Evolutionary conservation across 2,113 vertebrate genomes (phyloP).

Genomic region (Cyanoramphus novaezelandiae): DNA sequence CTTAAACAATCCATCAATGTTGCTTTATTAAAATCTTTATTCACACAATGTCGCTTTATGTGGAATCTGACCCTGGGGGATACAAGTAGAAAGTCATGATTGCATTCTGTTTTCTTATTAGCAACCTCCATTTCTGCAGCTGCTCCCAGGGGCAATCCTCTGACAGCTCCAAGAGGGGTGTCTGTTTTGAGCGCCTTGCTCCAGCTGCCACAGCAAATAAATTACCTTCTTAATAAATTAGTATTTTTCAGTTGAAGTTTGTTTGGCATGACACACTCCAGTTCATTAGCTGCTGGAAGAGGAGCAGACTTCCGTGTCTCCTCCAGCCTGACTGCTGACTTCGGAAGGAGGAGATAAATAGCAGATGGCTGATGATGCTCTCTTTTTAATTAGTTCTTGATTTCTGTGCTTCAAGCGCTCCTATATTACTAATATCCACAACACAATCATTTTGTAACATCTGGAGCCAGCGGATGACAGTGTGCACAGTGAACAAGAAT

Average conservation of each 20-base stretch:
- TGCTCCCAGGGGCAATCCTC: conserved; percentile 51
- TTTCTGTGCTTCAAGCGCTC: neutral
- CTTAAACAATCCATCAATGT: conserved; percentile 22
- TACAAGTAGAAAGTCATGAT: conserved; percentile 56
- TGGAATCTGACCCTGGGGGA: conserved; percentile 58
- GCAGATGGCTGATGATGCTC: conserved; percentile 29
- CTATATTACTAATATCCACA: neutral
- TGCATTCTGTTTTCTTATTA: conserved; percentile 36
- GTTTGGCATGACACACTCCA: conserved; percentile 51
- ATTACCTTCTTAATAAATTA: conserved; percentile 70
- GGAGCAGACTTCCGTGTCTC: neutral
- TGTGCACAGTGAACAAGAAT: neutral
- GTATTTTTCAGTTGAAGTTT: conserved; percentile 38
- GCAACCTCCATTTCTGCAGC: conserved; percentile 34
- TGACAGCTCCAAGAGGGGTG: conserved; percentile 2
- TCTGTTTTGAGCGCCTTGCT: conserved; percentile 10
- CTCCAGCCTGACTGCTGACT: neutral
- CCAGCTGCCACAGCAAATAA: conserved; percentile 69
- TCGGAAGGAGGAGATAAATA: neutral
- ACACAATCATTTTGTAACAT: neutral
- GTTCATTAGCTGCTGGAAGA: conserved; percentile 47
- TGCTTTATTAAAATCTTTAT: conserved; percentile 80
- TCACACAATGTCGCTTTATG: conserved; percentile 65
- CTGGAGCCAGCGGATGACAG: neutral
- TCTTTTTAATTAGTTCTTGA: conserved; percentile 1